Base-by-base conservation (phyloP, 1,140 invertebrate genomes). In the Cardiocondyla obscurior region DNA sequence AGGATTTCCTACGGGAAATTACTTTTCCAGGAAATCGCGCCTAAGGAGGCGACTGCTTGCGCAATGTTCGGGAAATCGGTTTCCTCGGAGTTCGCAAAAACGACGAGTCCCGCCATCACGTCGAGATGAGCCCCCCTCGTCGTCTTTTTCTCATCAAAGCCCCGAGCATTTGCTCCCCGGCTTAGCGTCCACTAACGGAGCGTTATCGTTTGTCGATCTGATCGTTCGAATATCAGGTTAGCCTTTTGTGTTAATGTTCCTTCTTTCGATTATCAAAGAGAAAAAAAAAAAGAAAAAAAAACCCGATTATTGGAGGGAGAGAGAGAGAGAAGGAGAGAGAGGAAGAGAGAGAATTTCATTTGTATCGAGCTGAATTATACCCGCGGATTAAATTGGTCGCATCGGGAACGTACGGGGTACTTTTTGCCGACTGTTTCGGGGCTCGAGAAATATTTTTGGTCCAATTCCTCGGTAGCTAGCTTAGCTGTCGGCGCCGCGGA, bases 1-100 rank as follows among this genome's bases (percentile, higher is more conserved):
- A 86, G 85, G 88, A 89, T 89, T 89, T 89, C 88, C 88, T 83
- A 79, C 84, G 87, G 88, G 88, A 89, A 89, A 89, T 89, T 89
- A 89, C 86, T 88, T 88, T 89, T 81, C 69, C 86, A 85, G 82
- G 81, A 88, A 86, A 81, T 86, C 65, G 77, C 70, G 81, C 81
- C 81, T 82, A 82, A 82, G 81, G 44, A 82, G 81, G 33, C 53
- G 70, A 82, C 67, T 74, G 70, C 81, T 82, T 73, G 81, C 39
- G 81, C 81, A 60, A 73, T 73, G 77, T 73, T 70, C 77, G 67
- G 77, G 67, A 73, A 81, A 81, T 73, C 67, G 67, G 77, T 58
- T 81, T 81, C 53, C 28, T 30, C 36, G 30, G 62, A 69, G 74
- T 69, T 67, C 46, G 25, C 74, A 53, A 79, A 79, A 77, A 77